Evolutionary conservation across 1,140 invertebrate genomes (phyloP), one percentile per base, ranked within the genome.

Genomic region (Colletes latitarsis): DNA sequence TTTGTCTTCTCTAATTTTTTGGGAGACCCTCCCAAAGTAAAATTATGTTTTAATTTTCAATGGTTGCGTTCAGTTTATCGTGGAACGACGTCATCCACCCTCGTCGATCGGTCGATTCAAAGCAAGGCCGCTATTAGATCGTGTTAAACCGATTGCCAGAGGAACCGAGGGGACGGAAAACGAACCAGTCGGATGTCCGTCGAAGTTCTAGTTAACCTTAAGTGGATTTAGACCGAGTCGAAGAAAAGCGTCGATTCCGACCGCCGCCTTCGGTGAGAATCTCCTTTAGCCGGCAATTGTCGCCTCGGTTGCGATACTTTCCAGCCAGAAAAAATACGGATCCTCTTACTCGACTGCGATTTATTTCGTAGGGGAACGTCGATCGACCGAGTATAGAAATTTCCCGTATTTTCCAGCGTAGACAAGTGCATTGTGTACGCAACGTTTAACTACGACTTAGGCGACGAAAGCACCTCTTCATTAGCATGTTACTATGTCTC

Each of bases 171-270:
- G 21, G 46, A 43, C 46, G 5, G 55, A 53, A 19, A 39, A 58
- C 53, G 66, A 39, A 49, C 43, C 66, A 10, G n/a, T 41, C 41
- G 14, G 39, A 68, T 53, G 52, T 55, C 73, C 15, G 52, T 41
- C 12, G 53, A 52, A 68, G 41, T 68, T 68, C 41, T 46, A 49
- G 53, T 60, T 77, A 77, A 68, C 41, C 41, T 14, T 30, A 77
- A 77, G 66, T 70, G 75, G 43, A 77, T 77, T 30, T 77, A 62
- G 70, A 46, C 58, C 0, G n/a, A 15, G 9, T 63, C 21, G 19
- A n/a, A 39, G 30, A n/a, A 60, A 6, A 21, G 46, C 46, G 46
- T 53, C 62, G 17, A 63, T 17, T 41, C 58, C 10, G 9, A 10
- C 12, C 9, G 17, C 30, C 15, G 49, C 60, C 60, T 30, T 30